These are phyloP conservation scores for Paracentrotus lividus DNA, from an alignment of 53 echinoderm and acorn worm species.

Conservation along the genomic window DNA sequence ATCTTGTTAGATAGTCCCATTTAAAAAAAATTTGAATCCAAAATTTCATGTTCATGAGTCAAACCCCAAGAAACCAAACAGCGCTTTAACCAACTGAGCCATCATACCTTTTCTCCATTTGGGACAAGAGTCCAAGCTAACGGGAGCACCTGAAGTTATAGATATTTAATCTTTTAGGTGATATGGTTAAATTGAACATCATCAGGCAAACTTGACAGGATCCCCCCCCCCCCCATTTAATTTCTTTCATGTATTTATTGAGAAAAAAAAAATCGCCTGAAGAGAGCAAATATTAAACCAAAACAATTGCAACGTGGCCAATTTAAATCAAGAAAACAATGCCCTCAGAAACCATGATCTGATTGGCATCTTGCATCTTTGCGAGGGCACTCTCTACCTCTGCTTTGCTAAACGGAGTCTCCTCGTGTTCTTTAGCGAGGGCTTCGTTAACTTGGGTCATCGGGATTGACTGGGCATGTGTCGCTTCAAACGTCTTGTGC, in stretches of 20 bases:
- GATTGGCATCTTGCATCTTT: constrained; percentile 97
- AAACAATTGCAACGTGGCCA: background rate
- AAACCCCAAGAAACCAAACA: too few species aligned
- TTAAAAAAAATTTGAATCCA: too few species aligned
- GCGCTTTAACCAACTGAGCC: too few species aligned
- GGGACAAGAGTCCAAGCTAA: background rate
- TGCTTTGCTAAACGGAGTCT: constrained; percentile 74
- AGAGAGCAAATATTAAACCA: background rate
- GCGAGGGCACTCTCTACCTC: constrained; percentile 85
- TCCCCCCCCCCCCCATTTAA: background rate
- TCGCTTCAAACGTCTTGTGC: constrained; percentile 83
- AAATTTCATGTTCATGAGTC: too few species aligned
- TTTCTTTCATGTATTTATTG: too few species aligned
- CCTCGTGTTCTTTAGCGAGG: constrained; percentile 75
- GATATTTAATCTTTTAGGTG: too few species aligned
- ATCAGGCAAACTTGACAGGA: background rate
- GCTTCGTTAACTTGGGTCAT: constrained; percentile 80
- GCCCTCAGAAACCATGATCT: constrained; percentile 93
- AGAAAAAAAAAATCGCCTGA: background rate
- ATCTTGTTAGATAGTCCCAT: too few species aligned
- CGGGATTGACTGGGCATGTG: constrained; percentile 89
- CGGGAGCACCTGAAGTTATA: too few species aligned
- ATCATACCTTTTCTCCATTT: too few species aligned
- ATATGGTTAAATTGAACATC: background rate
- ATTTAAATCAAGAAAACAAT: constrained; percentile 90